phyloP scores from a whole-genome alignment of 2,888 invertebrate species.

The Invenusta paracnida region DNA sequence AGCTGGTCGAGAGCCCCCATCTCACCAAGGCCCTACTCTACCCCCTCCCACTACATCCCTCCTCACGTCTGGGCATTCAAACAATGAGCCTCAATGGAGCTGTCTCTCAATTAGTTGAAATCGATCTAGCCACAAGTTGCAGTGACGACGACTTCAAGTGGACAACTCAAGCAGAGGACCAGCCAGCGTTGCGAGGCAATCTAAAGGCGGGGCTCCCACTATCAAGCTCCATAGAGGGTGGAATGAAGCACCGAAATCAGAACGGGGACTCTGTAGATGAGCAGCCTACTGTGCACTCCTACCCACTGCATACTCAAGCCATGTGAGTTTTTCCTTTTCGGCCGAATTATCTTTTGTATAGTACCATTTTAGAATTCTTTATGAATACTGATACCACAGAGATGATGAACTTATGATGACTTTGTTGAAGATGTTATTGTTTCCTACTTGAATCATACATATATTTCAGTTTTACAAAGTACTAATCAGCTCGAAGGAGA shows the following conservation, averaged over 20 bases:
- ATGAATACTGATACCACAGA: too few species aligned
- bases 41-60: not conserved
- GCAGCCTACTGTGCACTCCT: not conserved
- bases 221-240: not conserved
- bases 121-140: not conserved
- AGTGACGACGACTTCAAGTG: not conserved
- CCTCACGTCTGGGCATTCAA: not conserved
- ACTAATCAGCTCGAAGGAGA: too few species aligned
- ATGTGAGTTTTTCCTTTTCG: not conserved
- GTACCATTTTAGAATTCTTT: too few species aligned
- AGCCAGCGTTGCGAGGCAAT: not conserved
- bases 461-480: too few species aligned
- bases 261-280: too few species aligned
- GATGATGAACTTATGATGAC: too few species aligned
- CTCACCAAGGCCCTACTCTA: not conserved
- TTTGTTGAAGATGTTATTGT: too few species aligned
- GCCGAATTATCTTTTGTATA: too few species aligned
- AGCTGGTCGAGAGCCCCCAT: not conserved
- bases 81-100: not conserved
- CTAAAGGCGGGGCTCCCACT: not conserved
- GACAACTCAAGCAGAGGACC: not conserved
- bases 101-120: not conserved
- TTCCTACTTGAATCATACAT: too few species aligned
- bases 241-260: too few species aligned
- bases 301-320: constrained; percentile 1